These are phyloP conservation scores for Dione juno DNA, from an alignment of 2,888 invertebrate genomes.

Conservation along the genomic window DNA sequence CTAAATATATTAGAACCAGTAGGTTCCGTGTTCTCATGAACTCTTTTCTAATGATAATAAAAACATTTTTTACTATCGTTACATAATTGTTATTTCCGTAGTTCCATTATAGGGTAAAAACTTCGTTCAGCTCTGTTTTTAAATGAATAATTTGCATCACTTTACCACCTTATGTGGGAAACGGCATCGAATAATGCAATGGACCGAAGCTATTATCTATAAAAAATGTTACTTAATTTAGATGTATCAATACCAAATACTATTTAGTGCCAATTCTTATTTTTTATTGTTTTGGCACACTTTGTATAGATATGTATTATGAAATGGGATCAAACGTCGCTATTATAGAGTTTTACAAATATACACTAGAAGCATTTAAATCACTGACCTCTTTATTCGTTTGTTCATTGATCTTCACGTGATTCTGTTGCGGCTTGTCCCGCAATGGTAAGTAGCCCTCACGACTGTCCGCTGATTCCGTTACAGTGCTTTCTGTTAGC, in stretches of 20 bases:
- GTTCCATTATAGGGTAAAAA: neutral
- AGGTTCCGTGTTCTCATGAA: constrained; percentile 19
- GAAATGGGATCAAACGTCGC: neutral
- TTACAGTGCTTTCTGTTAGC: constrained; percentile 61
- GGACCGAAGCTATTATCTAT: constrained; percentile 65
- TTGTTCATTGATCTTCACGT: constrained; percentile 81
- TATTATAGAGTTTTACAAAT: neutral
- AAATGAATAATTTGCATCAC: constrained; percentile 54
- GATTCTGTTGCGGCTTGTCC: constrained; percentile 77
- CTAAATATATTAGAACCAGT: too few relatives aligned
- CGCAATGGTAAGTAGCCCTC: constrained; percentile 79
- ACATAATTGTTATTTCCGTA: constrained; percentile 11
- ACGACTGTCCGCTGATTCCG: constrained; percentile 76
- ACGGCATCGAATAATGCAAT: constrained; percentile 52
- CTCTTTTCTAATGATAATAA: neutral
- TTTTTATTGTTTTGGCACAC: neutral
- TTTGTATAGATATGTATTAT: constrained; percentile 3
- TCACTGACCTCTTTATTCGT: constrained; percentile 83
- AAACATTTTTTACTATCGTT: neutral
- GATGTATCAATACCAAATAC: neutral
- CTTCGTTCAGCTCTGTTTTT: constrained; percentile 1
- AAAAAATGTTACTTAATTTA: constrained; percentile 48
- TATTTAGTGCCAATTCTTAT: neutral
- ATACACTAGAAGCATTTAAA: constrained; percentile 51
- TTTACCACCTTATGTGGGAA: constrained; percentile 75